These are phyloP conservation scores for Therioaphis trifolii DNA, from an alignment of 2,888 invertebrate species.

Conservation along the genomic window DNA sequence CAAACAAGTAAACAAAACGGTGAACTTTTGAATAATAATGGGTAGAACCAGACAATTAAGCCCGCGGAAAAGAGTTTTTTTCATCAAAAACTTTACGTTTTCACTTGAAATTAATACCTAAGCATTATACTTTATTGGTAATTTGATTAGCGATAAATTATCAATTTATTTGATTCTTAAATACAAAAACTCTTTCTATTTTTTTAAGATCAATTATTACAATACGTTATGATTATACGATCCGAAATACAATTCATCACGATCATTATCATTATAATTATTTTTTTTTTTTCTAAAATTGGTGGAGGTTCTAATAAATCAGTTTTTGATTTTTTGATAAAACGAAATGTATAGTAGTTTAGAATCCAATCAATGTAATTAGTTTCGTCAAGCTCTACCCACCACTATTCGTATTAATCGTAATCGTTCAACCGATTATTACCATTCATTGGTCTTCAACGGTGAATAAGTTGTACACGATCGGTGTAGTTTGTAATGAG, in stretches of 20 bases:
- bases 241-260: background rate
- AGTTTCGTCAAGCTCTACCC: background rate
- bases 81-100: slow-evolving; percentile 6
- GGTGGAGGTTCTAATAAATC: background rate
- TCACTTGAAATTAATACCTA: slow-evolving; percentile 7
- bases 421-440: background rate
- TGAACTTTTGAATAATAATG: background rate
- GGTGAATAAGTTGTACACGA: background rate
- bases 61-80: background rate
- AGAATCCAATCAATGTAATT: background rate
- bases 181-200: background rate
- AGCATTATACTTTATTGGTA: background rate
- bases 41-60: slow-evolving; percentile 23
- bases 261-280: background rate
- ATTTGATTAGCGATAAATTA: background rate
- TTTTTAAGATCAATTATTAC: background rate
- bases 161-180: background rate
- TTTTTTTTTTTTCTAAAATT: background rate
- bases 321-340: background rate
- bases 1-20: slow-evolving; percentile 32
- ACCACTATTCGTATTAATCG: background rate
- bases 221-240: background rate
- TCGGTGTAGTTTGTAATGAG: background rate
- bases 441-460: background rate
- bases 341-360: too few species aligned